These are phyloP conservation scores for Phyllotreta striolata DNA, from an alignment of 2,888 invertebrate genomes.

Conservation along the genomic window DNA sequence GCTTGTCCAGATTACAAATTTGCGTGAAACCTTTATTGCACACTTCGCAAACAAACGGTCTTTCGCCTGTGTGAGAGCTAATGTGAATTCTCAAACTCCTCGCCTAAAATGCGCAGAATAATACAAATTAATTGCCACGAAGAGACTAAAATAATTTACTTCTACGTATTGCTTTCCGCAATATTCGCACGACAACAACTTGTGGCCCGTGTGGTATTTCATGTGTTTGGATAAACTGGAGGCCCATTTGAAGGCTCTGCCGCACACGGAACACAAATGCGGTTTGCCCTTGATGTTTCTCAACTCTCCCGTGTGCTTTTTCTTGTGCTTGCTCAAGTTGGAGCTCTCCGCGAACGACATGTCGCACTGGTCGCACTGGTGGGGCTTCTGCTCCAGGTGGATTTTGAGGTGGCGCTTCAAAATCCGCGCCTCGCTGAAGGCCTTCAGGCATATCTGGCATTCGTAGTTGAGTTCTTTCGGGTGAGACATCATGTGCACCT, in stretches of 20 bases:
- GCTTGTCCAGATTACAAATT: constrained; percentile 60
- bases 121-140: constrained; percentile 8
- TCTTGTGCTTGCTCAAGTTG: constrained; percentile 63
- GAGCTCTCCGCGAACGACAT: constrained; percentile 64
- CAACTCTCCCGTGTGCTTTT: constrained; percentile 63
- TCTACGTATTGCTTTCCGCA: constrained; percentile 64
- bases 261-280: constrained; percentile 62
- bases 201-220: constrained; percentile 64
- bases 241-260: constrained; percentile 63
- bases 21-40: constrained; percentile 61
- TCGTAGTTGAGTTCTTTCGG: constrained; percentile 58
- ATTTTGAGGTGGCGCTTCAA: constrained; percentile 62
- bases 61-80: constrained; percentile 61
- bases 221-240: constrained; percentile 64
- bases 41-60: constrained; percentile 59
- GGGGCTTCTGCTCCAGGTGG: constrained; percentile 62
- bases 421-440: constrained; percentile 60
- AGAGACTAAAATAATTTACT: constrained; percentile 44
- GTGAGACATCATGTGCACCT: constrained; percentile 61
- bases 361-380: constrained; percentile 62
- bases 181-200: constrained; percentile 61
- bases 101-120: constrained; percentile 48
- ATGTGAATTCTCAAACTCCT: constrained; percentile 61
- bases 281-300: constrained; percentile 61
- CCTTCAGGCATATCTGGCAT: constrained; percentile 59